Conservation (phyloP, 92 coral and sea anemone genomes). For the Porites lobata region DNA sequence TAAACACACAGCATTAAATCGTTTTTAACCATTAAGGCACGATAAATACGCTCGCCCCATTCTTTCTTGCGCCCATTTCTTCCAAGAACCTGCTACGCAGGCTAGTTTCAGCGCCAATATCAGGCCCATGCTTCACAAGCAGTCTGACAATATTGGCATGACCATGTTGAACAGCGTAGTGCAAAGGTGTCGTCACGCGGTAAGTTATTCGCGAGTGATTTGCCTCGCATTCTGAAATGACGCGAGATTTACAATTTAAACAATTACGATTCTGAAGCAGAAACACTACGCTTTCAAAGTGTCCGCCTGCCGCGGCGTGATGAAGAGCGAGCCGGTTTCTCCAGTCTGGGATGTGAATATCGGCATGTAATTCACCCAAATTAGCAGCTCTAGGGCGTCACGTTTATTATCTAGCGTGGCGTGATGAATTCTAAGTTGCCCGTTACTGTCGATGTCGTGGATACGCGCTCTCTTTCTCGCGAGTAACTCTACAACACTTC, state of each 20-base stretch:
- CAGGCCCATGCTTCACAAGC: neutral
- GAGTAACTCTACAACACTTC: slow-evolving; percentile 19
- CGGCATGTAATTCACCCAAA: neutral
- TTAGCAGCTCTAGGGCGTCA: neutral
- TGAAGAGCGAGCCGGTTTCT: slow-evolving; percentile 8
- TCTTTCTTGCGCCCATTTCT: too few relatives aligned
- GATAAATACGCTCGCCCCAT: too few relatives aligned
- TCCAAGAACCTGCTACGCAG: too few relatives aligned
- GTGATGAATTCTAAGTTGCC: slow-evolving; percentile 10
- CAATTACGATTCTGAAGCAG: slow-evolving; percentile 11
- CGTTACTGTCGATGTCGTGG: neutral
- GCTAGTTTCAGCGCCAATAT: too few relatives aligned
- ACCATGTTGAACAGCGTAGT: slow-evolving; percentile 14
- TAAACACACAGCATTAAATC: too few relatives aligned
- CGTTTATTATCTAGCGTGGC: neutral
- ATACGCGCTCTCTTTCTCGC: slow-evolving; percentile 15
- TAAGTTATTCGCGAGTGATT: neutral
- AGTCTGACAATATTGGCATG: slow-evolving; percentile 6
- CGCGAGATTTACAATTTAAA: neutral
- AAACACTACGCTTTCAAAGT: neutral
- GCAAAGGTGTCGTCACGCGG: neutral
- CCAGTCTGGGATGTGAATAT: slow-evolving; percentile 12
- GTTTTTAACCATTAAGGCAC: too few relatives aligned
- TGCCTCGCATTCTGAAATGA: neutral
- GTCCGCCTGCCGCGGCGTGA: slow-evolving; percentile 7